Base-by-base conservation (phyloP, 2,113 vertebrate genomes). In the Plecturocebus donacophilus region DNA sequence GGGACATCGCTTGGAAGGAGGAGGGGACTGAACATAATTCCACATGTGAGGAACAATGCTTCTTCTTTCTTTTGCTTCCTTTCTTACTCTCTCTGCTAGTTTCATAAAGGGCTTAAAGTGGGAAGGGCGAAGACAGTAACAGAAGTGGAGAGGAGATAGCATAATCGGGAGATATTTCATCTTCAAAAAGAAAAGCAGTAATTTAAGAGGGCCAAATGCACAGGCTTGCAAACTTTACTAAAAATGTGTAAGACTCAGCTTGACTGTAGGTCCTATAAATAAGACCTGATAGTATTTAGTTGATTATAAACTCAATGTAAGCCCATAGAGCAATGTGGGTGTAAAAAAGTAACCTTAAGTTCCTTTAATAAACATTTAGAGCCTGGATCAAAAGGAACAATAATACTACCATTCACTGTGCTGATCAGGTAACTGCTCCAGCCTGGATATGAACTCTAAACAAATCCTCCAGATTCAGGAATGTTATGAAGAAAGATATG, bases 101-200 rank as follows among this genome's bases (percentile, higher is more conserved):
- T 75, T 80, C 40, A 49, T 13, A n/a, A 76, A 17, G 12, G 38
- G 35, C 32, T 79, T 54, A 45, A 64, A n/a, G 32, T 35, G 21
- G 84, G 3, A 71, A 96, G 21, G 70, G 54, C 52, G 52, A 83
- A 61, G 25, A 47, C 47, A 49, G 70, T 5, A 84, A 42, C 56
- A 73, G 45, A 91, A 70, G 64, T 54, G n/a, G 56, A 94, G 23
- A 90, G n/a, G 56, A 70, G 56, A 56, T 84, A 35, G 16, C n/a
- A 61, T 64, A 38, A 89, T 70, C 45, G 42, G 71, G 21, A 91
- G 40, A 64, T 30, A 76, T 17, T 87, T 16, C 40, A 19, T 94
- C 13, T 93, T 95, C 8, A n/a, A 32, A 79, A 83, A 52, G 88
- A 85, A 95, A 77, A 86, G 38, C 10, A 91, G 32, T 84, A n/a